Evolutionary conservation across 2,888 invertebrate species (phyloP).

Genomic region (Charanyca ferruginea): DNA sequence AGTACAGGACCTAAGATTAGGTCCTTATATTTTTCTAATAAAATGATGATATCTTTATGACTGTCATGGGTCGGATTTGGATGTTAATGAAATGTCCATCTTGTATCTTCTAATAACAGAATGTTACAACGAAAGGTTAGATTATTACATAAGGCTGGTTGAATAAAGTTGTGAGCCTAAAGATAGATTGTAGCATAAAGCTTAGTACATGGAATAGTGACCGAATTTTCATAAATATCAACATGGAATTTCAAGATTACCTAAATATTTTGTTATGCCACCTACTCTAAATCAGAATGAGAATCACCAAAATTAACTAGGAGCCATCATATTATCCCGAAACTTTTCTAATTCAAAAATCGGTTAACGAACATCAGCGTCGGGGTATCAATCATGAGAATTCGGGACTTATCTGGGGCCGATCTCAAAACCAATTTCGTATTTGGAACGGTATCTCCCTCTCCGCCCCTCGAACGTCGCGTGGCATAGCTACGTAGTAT

Average conservation of each 20-base stretch:
- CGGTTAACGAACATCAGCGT: constrained; percentile 51
- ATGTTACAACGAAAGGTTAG: too few species aligned
- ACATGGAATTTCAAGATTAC: neutral
- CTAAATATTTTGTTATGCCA: neutral
- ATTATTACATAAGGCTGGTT: too few species aligned
- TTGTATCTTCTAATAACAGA: too few species aligned
- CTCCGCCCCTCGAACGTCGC: constrained; percentile 60
- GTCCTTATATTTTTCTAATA: too few species aligned
- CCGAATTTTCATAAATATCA: neutral
- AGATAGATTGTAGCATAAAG: too few species aligned
- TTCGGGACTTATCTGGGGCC: constrained; percentile 45
- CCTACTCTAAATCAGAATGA: constrained; percentile 6
- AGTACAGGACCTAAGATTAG: too few species aligned
- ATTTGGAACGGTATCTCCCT: constrained; percentile 54
- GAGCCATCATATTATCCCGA: neutral
- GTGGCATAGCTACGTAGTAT: constrained; percentile 66
- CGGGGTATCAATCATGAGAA: constrained; percentile 54
- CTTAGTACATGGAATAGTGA: too few species aligned
- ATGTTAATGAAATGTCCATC: too few species aligned
- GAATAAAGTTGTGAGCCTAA: too few species aligned
- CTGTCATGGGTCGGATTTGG: too few species aligned
- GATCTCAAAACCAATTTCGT: constrained; percentile 60
- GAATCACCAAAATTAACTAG: constrained; percentile 5
- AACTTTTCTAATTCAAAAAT: constrained; percentile 63
- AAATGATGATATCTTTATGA: too few species aligned